Evolutionary conservation across 92 coral and sea anemone genomes (phyloP).

Genomic region (Meandrina meandrites): DNA sequence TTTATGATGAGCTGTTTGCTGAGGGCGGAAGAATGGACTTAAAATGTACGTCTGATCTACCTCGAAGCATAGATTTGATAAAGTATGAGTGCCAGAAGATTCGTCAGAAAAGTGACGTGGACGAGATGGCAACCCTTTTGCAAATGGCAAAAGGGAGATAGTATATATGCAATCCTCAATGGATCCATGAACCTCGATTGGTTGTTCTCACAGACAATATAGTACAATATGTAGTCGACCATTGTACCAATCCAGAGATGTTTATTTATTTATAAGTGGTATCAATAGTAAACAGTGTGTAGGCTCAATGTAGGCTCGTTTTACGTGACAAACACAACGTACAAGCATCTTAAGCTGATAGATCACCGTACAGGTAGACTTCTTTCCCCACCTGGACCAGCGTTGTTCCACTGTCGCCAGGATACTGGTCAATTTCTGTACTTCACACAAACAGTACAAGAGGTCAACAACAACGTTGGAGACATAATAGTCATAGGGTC

Average conservation of each 20-base stretch:
- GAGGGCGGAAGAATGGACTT: constrained; percentile 51
- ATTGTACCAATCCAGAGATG: constrained; percentile 40
- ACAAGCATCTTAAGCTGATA: constrained; percentile 44
- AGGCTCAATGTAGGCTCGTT: constrained; percentile 49
- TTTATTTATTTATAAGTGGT: constrained; percentile 46
- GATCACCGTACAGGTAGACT: constrained; percentile 38
- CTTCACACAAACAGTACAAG: constrained; percentile 54
- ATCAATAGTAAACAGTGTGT: too few relatives aligned
- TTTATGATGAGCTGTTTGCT: constrained; percentile 50
- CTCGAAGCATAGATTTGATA: constrained; percentile 45
- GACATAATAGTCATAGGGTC: constrained; percentile 44
- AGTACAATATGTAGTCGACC: constrained; percentile 46
- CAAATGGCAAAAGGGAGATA: constrained; percentile 10
- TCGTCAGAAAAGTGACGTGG: constrained; percentile 35
- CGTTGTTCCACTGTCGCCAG: constrained; percentile 51
- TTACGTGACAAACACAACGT: constrained; percentile 51
- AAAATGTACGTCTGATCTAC: constrained; percentile 30
- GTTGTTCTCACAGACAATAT: constrained; percentile 42
- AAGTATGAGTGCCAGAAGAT: constrained; percentile 50
- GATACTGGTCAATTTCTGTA: constrained; percentile 50
- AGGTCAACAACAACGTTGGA: too few relatives aligned
- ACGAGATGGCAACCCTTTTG: constrained; percentile 52
- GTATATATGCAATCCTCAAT: constrained; percentile 46
- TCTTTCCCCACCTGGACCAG: constrained; percentile 58
- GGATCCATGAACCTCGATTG: constrained; percentile 49